A percentile compares a stretch with the other conserved stretches of the same genome.
phyloP scores from a whole-genome alignment of 1,140 invertebrate species.

The Vanessa tameamea region DNA sequence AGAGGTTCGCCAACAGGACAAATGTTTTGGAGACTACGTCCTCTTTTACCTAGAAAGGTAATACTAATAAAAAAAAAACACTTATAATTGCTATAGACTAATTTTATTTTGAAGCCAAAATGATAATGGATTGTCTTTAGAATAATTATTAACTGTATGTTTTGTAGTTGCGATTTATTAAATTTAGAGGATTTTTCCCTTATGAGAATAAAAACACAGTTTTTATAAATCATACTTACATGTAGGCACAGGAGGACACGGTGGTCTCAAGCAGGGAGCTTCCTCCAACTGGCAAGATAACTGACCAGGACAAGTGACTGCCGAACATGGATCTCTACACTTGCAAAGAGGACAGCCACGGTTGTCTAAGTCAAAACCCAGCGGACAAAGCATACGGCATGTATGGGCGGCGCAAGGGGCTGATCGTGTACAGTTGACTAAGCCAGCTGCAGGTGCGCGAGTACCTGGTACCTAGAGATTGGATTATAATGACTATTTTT shows the following conservation, averaged over 20 bases:
- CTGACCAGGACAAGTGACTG: conserved; percentile 87
- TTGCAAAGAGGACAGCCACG: conserved; percentile 90
- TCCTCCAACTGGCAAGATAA: conserved; percentile 90
- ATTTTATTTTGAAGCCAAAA: background rate
- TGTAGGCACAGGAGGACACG: conserved; percentile 90
- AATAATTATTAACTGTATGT: too few relatives aligned
- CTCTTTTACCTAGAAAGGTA: conserved; percentile 82
- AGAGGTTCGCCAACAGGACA: conserved; percentile 90
- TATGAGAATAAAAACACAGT: too few relatives aligned
- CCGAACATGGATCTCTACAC: conserved; percentile 89
- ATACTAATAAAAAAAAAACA: background rate
- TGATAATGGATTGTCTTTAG: background rate
- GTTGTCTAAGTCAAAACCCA: conserved; percentile 87
- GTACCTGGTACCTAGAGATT: conserved; percentile 84
- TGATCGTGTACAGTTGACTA: conserved; percentile 87
- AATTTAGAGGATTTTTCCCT: too few relatives aligned
- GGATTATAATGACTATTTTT: background rate
- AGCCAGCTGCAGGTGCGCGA: conserved; percentile 82
- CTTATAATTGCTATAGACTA: background rate
- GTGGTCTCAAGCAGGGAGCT: conserved; percentile 86
- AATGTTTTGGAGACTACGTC: conserved; percentile 86
- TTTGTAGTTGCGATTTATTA: background rate
- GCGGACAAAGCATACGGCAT: conserved; percentile 93
- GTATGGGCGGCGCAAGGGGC: conserved; percentile 88
- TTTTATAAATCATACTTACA: conserved; percentile 81